Base-by-base conservation (phyloP, 2,113 vertebrate species). In the Alosa alosa region DNA sequence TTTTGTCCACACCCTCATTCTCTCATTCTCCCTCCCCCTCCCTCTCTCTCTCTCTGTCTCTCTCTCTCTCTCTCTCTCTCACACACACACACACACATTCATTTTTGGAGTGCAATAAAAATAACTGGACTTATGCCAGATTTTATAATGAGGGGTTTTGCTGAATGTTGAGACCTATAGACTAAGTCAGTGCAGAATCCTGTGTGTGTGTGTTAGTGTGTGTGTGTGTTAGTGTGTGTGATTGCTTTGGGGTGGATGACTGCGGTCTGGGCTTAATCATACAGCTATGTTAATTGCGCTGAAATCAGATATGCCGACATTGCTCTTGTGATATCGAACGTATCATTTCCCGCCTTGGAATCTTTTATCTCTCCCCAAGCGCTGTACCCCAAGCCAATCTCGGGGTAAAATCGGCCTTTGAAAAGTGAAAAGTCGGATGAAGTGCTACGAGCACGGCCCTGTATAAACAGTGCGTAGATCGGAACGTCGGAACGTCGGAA, bases 71-170 rank as follows among this genome's bases (percentile, higher is more conserved):
- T 2, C 18, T 22, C 72, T 6, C 31, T 49, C 6, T 17, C 10
- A 52, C 50, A 52, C 50, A 52, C 47, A 52, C 50, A 52, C 47
- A 81, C 31, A 57, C 18, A 57, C 55, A 82, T 25, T 85, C 57
- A 84, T 87, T 90, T 90, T 87, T 88, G 85, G 83, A 15, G 75
- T 86, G 85, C 57, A 86, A 87, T 83, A 91, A 50, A 82, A 88
- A 10, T 46, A 86, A 85, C 47, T 60, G 83, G 60, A 86, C 68
- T 9, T 9, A 25, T 22, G 78, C 81, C 75, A 81, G 17, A 45
- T 87, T 87, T 84, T 57, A 86, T 78, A 86, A 86, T 83, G 39
- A 87, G 78, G 83, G 55, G 22, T 84, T 83, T 84, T 84, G 52
- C 60, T 50, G 57, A 81, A 78, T 45, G 78, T 55, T 57, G 72